phyloP scores from a whole-genome alignment of 2,888 invertebrate species.

The Hybos culiciformis region DNA sequence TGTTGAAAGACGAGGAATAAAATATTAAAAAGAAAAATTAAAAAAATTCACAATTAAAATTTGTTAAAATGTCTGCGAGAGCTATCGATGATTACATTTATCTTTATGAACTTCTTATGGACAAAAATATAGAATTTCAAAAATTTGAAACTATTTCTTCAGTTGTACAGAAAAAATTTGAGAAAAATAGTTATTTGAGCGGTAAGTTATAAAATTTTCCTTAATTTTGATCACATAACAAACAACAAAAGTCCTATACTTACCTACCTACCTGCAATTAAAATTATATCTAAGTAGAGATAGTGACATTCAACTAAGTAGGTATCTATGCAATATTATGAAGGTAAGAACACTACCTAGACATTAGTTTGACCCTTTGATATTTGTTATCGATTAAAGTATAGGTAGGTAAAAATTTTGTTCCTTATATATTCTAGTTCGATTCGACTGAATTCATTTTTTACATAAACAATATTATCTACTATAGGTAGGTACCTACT shows the following conservation, averaged over 20 bases:
- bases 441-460: background rate
- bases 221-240: background rate
- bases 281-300: no score
- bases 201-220: slow-evolving; percentile 14
- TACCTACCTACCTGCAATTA: no score
- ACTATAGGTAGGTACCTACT: slow-evolving; percentile 1
- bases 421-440: no score
- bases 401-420: no score
- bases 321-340: no score
- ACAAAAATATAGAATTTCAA: slow-evolving; percentile 58
- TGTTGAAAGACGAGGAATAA: no score
- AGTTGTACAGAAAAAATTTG: slow-evolving; percentile 65
- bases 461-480: background rate
- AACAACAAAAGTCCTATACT: background rate
- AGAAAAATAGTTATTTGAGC: slow-evolving; percentile 61
- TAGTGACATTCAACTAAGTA: no score
- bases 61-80: slow-evolving; percentile 7
- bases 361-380: no score
- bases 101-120: slow-evolving; percentile 26
- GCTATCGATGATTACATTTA: slow-evolving; percentile 19
- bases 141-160: slow-evolving; percentile 61
- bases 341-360: no score
- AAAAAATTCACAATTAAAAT: no score
- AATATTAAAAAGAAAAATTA: no score
- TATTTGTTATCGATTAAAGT: background rate